A percentile compares a stretch with the other conserved stretches of the same genome.
Conservation (phyloP, 1,140 invertebrate species). For the Lineus longissimus region DNA sequence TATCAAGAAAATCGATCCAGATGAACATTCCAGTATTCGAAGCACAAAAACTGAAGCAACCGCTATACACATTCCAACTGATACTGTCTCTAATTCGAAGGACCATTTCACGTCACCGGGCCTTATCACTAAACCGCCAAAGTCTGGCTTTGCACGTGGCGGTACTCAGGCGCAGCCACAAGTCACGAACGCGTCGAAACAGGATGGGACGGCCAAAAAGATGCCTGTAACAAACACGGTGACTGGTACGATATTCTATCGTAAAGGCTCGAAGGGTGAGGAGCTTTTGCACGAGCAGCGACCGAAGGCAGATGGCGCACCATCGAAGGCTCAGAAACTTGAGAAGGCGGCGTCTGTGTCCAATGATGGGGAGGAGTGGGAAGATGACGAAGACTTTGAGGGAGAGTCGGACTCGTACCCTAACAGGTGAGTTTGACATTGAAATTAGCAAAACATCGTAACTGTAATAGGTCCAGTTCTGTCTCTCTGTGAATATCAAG, state of each 20-base stretch:
- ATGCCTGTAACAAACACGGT: constrained; percentile 22
- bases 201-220: constrained; percentile 2
- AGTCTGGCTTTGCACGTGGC: neutral
- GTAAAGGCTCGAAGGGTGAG: constrained; percentile 22
- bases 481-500: too few relatives aligned
- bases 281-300: neutral
- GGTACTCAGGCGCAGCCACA: neutral
- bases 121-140: neutral
- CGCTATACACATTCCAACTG: constrained; percentile 16
- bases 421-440: neutral
- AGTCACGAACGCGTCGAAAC: neutral
- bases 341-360: neutral
- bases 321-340: constrained; percentile 14
- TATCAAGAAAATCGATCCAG: too few relatives aligned
- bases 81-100: constrained; percentile 22
- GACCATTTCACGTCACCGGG: neutral
- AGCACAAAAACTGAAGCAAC: constrained; percentile 7
- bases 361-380: constrained; percentile 14
- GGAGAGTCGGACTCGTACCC: neutral
- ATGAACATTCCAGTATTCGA: neutral
- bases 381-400: constrained; percentile 19
- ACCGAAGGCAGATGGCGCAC: constrained; percentile 34
- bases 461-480: neutral
- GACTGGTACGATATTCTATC: constrained; percentile 25
- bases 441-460: neutral